Evolutionary conservation across 2,888 invertebrate species (phyloP).

Genomic region (Laothoe populi): DNA sequence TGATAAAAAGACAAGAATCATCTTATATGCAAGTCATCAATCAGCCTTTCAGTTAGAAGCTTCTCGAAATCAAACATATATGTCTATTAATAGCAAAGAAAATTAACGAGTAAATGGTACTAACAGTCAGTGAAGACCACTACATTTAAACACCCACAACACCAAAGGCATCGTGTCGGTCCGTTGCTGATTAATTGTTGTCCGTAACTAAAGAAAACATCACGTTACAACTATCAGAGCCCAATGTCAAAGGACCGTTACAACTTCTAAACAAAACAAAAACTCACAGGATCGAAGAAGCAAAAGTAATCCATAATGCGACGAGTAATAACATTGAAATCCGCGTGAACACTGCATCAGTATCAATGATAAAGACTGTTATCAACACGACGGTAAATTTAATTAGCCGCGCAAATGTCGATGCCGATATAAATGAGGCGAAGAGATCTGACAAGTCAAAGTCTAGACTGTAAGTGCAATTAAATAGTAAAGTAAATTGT

Average conservation of each 20-base stretch:
- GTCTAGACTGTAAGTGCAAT: not conserved
- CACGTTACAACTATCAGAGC: too few relatives aligned
- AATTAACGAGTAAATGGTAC: too few relatives aligned
- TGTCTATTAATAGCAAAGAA: too few relatives aligned
- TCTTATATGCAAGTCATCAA: not conserved
- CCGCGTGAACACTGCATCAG: slow-evolving; percentile 42
- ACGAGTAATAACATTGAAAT: slow-evolving; percentile 45
- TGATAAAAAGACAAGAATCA: not conserved
- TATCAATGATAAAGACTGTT: slow-evolving; percentile 14
- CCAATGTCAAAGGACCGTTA: not conserved
- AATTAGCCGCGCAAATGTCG: slow-evolving; percentile 33
- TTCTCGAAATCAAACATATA: too few relatives aligned
- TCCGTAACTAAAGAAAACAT: too few relatives aligned
- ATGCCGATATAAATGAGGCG: slow-evolving; percentile 12
- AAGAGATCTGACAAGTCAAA: not conserved
- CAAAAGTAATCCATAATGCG: slow-evolving; percentile 53
- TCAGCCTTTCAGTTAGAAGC: not conserved
- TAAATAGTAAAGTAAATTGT: too few relatives aligned
- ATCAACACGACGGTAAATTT: slow-evolving; percentile 27
- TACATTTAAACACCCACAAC: too few relatives aligned
- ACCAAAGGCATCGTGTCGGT: too few relatives aligned
- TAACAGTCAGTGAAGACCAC: too few relatives aligned
- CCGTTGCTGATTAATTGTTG: too few relatives aligned
- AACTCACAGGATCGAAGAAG: slow-evolving; percentile 39
- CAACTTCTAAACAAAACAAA: not conserved